A percentile compares a stretch with the other conserved stretches of the same genome.
Conservation (phyloP, 2,888 invertebrate species). For the Rhagonycha lutea region DNA sequence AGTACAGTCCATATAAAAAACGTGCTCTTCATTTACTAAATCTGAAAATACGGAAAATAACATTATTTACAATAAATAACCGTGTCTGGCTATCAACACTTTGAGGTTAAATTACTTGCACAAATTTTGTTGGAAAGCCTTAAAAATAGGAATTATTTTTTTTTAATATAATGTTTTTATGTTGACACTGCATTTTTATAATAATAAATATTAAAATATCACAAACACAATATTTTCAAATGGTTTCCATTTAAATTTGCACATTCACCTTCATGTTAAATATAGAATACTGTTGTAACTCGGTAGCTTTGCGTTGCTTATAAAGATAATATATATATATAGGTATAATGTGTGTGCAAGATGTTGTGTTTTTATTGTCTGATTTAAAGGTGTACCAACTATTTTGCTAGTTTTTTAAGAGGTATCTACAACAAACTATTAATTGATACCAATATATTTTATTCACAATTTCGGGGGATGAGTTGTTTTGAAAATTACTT, state of each 20-base stretch:
- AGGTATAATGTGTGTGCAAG: not conserved
- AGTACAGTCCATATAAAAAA: slow-evolving; percentile 35
- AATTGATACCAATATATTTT: slow-evolving; percentile 21
- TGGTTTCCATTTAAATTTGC: slow-evolving; percentile 20
- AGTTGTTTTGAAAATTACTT: slow-evolving; percentile 27
- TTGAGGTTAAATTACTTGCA: not conserved
- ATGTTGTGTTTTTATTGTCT: slow-evolving; percentile 30
- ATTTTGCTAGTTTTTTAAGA: slow-evolving; percentile 19
- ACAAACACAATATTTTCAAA: not conserved
- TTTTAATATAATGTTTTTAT: not conserved
- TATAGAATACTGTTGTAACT: slow-evolving; percentile 25
- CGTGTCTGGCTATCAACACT: no score
- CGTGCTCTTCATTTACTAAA: slow-evolving; percentile 20
- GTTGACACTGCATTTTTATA: not conserved
- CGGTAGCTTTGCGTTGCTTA: slow-evolving; percentile 10
- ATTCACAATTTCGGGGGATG: slow-evolving; percentile 11
- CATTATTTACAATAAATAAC: not conserved
- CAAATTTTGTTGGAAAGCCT: not conserved
- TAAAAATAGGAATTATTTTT: not conserved
- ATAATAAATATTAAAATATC: not conserved
- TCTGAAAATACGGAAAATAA: not conserved
- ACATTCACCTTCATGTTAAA: slow-evolving; percentile 31
- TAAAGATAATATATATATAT: not conserved
- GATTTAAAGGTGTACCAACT: slow-evolving; percentile 20
- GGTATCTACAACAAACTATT: slow-evolving; percentile 16